phyloP scores from a whole-genome alignment of 2,113 vertebrate genomes.

The Cebus imitator region DNA sequence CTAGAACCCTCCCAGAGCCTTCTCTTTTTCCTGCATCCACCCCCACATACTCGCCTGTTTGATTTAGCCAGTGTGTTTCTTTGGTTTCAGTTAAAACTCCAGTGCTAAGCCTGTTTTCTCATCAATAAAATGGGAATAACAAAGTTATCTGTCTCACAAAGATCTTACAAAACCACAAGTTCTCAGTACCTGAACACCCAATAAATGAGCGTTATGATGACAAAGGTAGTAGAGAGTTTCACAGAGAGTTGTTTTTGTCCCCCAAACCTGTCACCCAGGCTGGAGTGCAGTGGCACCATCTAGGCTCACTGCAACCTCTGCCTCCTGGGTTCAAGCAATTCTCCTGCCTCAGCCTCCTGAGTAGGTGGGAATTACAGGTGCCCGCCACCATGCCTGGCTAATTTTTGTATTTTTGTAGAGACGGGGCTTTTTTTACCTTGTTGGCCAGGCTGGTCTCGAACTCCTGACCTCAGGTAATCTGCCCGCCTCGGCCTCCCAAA shows the following conservation, averaged over 20 bases:
- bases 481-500: no score
- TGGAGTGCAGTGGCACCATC: no score
- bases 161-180: background rate
- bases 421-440: no score
- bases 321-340: no score
- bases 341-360: no score
- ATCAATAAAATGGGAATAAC: background rate
- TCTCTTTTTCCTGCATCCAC: background rate
- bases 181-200: background rate
- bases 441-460: no score
- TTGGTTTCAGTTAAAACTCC: background rate
- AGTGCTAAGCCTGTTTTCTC: background rate
- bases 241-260: background rate
- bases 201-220: background rate
- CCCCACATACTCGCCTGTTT: background rate
- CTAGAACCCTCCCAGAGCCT: background rate
- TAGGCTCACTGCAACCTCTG: no score
- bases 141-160: background rate
- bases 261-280: no score
- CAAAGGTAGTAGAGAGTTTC: background rate
- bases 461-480: no score
- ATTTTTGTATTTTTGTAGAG: no score
- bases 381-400: no score
- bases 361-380: no score
- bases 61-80: background rate